These are phyloP conservation scores for Lerema accius DNA, from an alignment of 1,140 invertebrate genomes.

Conservation along the genomic window DNA sequence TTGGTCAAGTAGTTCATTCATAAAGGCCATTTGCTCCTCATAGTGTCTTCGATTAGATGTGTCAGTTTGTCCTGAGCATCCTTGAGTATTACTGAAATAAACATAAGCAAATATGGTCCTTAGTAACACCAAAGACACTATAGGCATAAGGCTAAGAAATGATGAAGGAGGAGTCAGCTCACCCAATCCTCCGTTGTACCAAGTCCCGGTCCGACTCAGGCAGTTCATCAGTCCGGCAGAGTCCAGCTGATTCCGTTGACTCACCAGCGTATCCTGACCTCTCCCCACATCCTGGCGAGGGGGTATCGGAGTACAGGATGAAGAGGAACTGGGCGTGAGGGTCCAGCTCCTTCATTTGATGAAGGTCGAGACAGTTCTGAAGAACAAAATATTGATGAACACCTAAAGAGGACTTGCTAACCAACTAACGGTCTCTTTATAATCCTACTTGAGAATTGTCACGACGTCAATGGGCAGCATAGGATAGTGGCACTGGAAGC, in stretches of 20 bases:
- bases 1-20: constrained; percentile 75
- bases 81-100: constrained; percentile 40
- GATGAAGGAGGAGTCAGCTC: constrained; percentile 15
- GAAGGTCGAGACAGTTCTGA: constrained; percentile 77
- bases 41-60: constrained; percentile 45
- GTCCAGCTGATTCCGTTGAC: constrained; percentile 48
- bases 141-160: constrained; percentile 5
- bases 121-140: too few relatives aligned
- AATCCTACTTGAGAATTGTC: too few relatives aligned
- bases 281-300: constrained; percentile 28
- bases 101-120: too few relatives aligned
- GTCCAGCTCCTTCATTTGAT: constrained; percentile 75
- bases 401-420: too few relatives aligned
- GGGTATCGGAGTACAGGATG: constrained; percentile 70
- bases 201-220: constrained; percentile 60
- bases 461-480: too few relatives aligned
- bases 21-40: constrained; percentile 69
- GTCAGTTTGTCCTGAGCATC: constrained; percentile 36
- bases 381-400: too few relatives aligned
- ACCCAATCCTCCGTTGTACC: constrained; percentile 41
- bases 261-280: too few relatives aligned
- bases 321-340: constrained; percentile 68
- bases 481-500: too few relatives aligned
- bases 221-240: constrained; percentile 50
- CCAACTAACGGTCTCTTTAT: too few relatives aligned